Evolutionary conservation across 2,888 invertebrate genomes (phyloP).

Genomic region (Mesorhabditis spiculigera): DNA sequence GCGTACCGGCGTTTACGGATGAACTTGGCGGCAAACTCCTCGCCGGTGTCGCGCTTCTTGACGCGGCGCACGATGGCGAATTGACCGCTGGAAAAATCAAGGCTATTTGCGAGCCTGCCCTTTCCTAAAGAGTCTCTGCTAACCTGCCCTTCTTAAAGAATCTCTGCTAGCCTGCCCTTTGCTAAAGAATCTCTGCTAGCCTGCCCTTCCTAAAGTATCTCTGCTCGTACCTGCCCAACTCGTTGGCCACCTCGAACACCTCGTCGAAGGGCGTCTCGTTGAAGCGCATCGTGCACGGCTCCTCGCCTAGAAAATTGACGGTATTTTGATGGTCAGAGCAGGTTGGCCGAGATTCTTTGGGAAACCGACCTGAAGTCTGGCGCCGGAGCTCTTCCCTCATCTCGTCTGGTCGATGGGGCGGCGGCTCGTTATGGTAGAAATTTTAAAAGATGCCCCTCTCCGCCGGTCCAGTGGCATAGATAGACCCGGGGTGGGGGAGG

Average conservation of each 20-base stretch:
- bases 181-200: not conserved
- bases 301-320: conserved; percentile 3
- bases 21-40: conserved; percentile 69
- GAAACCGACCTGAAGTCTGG: not conserved
- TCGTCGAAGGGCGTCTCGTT: conserved; percentile 64
- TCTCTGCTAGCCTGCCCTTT: not conserved
- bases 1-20: conserved; percentile 65
- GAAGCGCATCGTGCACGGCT: conserved; percentile 19
- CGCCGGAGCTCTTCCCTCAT: conserved; percentile 16
- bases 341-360: conserved; percentile 9
- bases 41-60: conserved; percentile 63
- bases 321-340: not conserved
- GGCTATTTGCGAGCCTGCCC: not conserved
- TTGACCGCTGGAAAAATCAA: conserved; percentile 66
- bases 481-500: too few species aligned
- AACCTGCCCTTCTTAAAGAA: conserved; percentile 8
- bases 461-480: too few species aligned
- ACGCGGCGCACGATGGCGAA: conserved; percentile 69
- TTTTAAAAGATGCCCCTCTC: too few species aligned
- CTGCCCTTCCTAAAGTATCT: not conserved
- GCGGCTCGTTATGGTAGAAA: too few species aligned
- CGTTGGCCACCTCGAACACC: conserved; percentile 65
- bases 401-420: not conserved
- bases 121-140: conserved; percentile 7
- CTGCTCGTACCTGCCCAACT: conserved; percentile 64